Evolutionary conservation across 2,797 vertebrate species (phyloP).

Genomic region (Antrozous pallidus): DNA sequence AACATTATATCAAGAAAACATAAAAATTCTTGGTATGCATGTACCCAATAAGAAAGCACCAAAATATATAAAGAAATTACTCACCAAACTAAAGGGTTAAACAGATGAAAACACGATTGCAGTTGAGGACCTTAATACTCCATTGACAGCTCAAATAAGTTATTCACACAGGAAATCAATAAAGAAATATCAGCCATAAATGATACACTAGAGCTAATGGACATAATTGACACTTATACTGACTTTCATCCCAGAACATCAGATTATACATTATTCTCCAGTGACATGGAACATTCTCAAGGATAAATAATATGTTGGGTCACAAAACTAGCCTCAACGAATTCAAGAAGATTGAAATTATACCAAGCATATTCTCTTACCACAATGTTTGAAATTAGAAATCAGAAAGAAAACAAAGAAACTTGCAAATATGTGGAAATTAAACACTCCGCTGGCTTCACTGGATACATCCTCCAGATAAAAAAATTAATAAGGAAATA

Average conservation of each 20-base stretch:
- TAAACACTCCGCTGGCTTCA: not conserved
- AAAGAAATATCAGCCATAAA: not conserved
- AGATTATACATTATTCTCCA: not conserved
- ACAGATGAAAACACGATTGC: not conserved
- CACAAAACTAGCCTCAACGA: not conserved
- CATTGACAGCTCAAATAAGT: not conserved
- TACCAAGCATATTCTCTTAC: not conserved
- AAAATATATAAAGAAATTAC: not conserved
- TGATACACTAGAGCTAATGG: not conserved
- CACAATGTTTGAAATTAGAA: not conserved
- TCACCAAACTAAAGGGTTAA: not conserved
- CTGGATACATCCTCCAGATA: too few species aligned
- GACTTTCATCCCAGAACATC: not conserved
- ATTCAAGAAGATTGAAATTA: not conserved
- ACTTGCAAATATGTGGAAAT: not conserved
- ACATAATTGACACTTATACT: not conserved
- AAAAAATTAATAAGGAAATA: too few species aligned
- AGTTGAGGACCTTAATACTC: not conserved
- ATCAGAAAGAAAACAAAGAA: not conserved
- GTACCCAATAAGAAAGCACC: not conserved
- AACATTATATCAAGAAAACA: not conserved
- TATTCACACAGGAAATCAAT: not conserved
- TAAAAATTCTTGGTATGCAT: not conserved
- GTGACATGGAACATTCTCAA: not conserved
- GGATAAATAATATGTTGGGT: not conserved